Evolutionary conservation across 2,113 vertebrate species (phyloP), one percentile per base, ranked within the genome.

Genomic region (Colistium nudipinnis): DNA sequence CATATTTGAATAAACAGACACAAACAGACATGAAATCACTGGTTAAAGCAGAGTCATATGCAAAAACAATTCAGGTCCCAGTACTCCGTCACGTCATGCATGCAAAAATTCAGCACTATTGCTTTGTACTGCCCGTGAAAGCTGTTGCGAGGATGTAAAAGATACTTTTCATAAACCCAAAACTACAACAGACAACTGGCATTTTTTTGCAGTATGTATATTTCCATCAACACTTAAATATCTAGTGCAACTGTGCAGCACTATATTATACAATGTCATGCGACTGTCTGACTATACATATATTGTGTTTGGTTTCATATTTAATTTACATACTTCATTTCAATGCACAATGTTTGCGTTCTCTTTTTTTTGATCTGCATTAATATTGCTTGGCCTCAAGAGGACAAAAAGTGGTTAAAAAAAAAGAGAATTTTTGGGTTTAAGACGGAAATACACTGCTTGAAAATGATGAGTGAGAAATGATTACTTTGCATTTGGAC

Each of bases 401-500:
- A 60, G 1, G 22, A 72, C 35, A 76, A 13, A 10, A 19, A 69
- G 19, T 16, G 52, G 61, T 31, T 73, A 28, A 70, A 61, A 70
- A 28, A 70, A 61, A 70, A 72, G 24, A 60, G 67, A 0, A 43
- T 71, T 22, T 67, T 1, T 62, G 59, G 36, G 62, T 56, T 47
- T 24, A 70, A n/a, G 35, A 60, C 24, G 0, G 4, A 76, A 52
- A 77, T 70, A 55, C 52, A 74, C 22, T 6, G 27, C 39, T 68
- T 49, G 19, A 67, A 65, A 66, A 51, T 2, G 19, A 53, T 19
- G 39, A 71, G 51, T 47, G 52, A 74, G 35, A 71, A 62, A 31
- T 67, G 49, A 77, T 80, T 61, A 55, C 35, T 62, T 78, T 73
- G 28, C 30, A 56, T 60, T 76, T 76, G 53, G 71, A 77, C 71